Evolutionary conservation across 1,140 invertebrate genomes (phyloP).

Genomic region (Fragariocoptes setiger): DNA sequence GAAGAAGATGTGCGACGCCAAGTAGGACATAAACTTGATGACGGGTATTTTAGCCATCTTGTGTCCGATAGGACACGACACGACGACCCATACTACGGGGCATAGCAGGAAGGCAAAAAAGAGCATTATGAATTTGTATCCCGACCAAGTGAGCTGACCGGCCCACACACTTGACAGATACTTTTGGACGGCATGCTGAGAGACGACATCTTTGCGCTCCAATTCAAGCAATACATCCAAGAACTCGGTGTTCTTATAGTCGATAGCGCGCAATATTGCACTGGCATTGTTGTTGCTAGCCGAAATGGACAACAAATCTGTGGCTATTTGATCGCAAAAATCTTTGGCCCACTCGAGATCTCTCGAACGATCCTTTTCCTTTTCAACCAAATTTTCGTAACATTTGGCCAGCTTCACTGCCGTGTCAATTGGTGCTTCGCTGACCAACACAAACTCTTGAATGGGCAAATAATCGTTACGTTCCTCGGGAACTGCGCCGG

Average conservation of each 20-base stretch:
- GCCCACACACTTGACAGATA: slow-evolving; percentile 69
- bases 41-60: slow-evolving; percentile 65
- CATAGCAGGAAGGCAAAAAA: slow-evolving; percentile 66
- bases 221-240: slow-evolving; percentile 78
- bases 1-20: slow-evolving; percentile 88
- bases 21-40: slow-evolving; percentile 95
- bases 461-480: slow-evolving; percentile 81
- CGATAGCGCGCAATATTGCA: slow-evolving; percentile 56
- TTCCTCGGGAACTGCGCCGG: too few species aligned
- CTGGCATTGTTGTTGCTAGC: slow-evolving; percentile 73
- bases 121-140: slow-evolving; percentile 67
- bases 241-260: slow-evolving; percentile 66
- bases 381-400: slow-evolving; percentile 33
- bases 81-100: slow-evolving; percentile 78
- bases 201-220: slow-evolving; percentile 63
- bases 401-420: slow-evolving; percentile 76
- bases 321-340: slow-evolving; percentile 86
- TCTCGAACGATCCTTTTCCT: slow-evolving; percentile 86
- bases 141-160: slow-evolving; percentile 72
- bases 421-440: slow-evolving; percentile 83
- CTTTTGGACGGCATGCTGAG: slow-evolving; percentile 18
- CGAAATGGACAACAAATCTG: slow-evolving; percentile 66
- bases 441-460: slow-evolving; percentile 78
- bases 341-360: slow-evolving; percentile 74
- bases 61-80: slow-evolving; percentile 74